Percentiles rank a stretch among this genome's conserved stretches.
Evolutionary conservation across 2,797 vertebrate genomes (phyloP).

Genomic region (Harpagifer antarcticus): DNA sequence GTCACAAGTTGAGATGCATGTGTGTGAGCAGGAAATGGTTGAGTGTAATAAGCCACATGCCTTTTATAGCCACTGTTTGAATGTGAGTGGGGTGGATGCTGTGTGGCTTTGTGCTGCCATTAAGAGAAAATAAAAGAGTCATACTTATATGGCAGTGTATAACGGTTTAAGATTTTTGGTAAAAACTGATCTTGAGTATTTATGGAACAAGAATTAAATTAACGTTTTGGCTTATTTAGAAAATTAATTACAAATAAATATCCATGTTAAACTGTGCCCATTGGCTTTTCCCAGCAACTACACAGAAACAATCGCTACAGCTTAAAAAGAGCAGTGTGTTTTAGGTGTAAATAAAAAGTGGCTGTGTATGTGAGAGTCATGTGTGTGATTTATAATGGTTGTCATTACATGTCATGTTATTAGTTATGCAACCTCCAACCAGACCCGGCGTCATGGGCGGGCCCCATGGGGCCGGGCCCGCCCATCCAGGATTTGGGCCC

Average conservation of each 20-base stretch:
- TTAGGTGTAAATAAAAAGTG: neutral
- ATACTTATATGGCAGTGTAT: neutral
- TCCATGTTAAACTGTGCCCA: neutral
- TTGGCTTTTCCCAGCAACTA: slow-evolving; percentile 8
- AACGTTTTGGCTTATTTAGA: no score
- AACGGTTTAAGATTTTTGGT: no score
- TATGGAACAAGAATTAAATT: no score
- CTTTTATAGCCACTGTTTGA: slow-evolving; percentile 12
- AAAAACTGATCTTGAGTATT: no score
- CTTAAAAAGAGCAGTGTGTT: neutral
- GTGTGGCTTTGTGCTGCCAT: neutral
- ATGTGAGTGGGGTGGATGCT: neutral
- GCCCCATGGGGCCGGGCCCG: no score
- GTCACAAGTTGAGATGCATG: neutral
- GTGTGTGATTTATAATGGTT: neutral
- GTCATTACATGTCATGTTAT: slow-evolving; percentile 17
- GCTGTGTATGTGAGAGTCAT: neutral
- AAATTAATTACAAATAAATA: neutral
- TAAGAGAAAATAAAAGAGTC: neutral
- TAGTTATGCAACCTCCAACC: slow-evolving; percentile 23
- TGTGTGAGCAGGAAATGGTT: slow-evolving; percentile 37
- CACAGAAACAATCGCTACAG: neutral
- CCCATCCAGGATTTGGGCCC: no score
- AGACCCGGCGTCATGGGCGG: no score
- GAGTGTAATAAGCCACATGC: slow-evolving; percentile 31